Conservation (phyloP, 2,113 vertebrate species). For the Bujurquina vittata region DNA sequence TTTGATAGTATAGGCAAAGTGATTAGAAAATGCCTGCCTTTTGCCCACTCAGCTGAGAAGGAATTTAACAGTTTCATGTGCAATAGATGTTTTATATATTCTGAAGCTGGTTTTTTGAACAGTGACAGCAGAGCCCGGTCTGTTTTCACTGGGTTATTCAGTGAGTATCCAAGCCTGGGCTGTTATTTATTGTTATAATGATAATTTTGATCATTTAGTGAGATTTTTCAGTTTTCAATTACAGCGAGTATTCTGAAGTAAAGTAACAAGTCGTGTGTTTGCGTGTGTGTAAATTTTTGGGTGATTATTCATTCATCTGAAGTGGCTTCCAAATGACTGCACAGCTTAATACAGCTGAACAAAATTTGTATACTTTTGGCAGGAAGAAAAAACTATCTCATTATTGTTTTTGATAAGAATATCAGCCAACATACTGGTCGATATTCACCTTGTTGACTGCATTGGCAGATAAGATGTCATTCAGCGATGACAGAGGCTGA, state of each 20-base stretch:
- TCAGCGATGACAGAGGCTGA: background rate
- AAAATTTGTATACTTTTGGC: background rate
- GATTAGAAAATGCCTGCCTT: constrained; percentile 18
- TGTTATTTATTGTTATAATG: constrained; percentile 11
- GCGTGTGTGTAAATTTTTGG: background rate
- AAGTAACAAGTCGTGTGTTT: background rate
- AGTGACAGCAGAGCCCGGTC: constrained; percentile 15
- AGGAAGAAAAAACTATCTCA: background rate
- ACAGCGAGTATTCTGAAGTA: background rate
- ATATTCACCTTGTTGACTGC: background rate
- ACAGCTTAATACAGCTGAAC: background rate
- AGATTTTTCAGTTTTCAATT: background rate
- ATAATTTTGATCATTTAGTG: constrained; percentile 17
- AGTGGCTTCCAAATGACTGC: background rate
- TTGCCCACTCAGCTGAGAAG: constrained; percentile 16
- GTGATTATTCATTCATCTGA: background rate
- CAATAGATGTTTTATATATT: constrained; percentile 35
- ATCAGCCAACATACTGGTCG: background rate
- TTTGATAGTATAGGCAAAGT: background rate
- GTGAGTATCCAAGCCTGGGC: constrained; percentile 15
- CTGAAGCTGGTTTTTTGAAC: constrained; percentile 35
- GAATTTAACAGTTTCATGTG: constrained; percentile 25
- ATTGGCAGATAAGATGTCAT: background rate
- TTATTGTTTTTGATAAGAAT: background rate
- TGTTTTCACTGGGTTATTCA: constrained; percentile 29